Evolutionary conservation across 2,888 invertebrate species (phyloP).

Genomic region (Catocala nupta): DNA sequence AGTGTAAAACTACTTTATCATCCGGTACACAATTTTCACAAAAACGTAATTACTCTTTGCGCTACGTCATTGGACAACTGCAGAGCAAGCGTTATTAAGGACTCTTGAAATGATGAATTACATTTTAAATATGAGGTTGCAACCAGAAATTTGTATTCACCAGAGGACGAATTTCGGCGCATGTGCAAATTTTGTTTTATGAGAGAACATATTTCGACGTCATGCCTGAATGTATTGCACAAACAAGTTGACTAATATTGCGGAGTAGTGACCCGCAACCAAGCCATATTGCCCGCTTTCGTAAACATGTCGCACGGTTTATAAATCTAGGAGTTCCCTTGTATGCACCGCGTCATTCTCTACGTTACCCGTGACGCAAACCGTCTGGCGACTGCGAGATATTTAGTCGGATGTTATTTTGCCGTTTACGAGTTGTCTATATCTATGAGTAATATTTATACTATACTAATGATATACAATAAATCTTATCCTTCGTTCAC

Average conservation of each 20-base stretch:
- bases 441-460: too few relatives aligned
- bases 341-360: conserved; percentile 20
- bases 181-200: background rate
- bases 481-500: too few relatives aligned
- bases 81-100: conserved; percentile 5
- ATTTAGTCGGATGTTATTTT: background rate
- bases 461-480: too few relatives aligned
- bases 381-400: conserved; percentile 2
- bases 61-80: conserved; percentile 1
- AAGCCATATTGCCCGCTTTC: conserved; percentile 22
- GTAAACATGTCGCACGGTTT: conserved; percentile 36
- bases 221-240: conserved; percentile 17
- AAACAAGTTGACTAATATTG: conserved; percentile 41
- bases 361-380: conserved; percentile 15
- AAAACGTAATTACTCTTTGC: conserved; percentile 7
- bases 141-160: background rate
- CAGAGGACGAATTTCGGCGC: background rate
- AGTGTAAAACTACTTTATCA: background rate
- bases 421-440: too few relatives aligned
- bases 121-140: conserved; percentile 19
- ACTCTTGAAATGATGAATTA: conserved; percentile 23
- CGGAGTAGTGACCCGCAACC: conserved; percentile 27
- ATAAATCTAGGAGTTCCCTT: conserved; percentile 24
- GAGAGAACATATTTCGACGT: conserved; percentile 11
- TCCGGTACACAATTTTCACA: background rate